Conservation (phyloP, 2,113 vertebrate species). For the Empidonax traillii region DNA sequence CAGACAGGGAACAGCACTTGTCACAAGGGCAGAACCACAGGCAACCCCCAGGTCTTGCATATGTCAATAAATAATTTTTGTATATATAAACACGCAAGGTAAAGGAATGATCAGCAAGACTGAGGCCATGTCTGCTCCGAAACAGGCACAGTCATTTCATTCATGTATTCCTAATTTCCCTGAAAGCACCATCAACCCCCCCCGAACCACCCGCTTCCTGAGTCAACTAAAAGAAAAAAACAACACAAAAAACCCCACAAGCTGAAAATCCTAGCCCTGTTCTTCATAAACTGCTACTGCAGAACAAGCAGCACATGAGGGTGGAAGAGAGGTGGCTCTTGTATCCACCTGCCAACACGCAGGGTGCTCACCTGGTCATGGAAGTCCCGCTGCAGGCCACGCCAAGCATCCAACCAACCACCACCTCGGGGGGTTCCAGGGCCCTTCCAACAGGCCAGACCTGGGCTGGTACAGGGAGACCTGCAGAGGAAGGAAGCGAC, state of each 20-base stretch:
- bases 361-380: background rate
- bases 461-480: accelerated
- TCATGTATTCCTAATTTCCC: background rate
- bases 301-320: background rate
- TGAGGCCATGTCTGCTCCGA: background rate
- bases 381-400: background rate
- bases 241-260: no score
- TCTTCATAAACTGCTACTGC: background rate
- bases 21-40: background rate
- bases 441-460: background rate
- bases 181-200: background rate
- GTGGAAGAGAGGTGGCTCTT: background rate
- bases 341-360: accelerated
- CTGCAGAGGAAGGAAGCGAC: background rate
- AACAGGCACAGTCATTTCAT: background rate
- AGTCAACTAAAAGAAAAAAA: background rate
- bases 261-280: background rate
- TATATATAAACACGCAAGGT: background rate
- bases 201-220: accelerated
- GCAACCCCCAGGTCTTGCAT: background rate
- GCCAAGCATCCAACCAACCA: background rate
- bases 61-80: background rate
- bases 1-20: background rate
- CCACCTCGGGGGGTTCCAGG: accelerated
- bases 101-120: background rate